Evolutionary conservation across 2,113 vertebrate species (phyloP), one percentile per base, ranked within the genome.

Genomic region (Odontophorus gujanensis): DNA sequence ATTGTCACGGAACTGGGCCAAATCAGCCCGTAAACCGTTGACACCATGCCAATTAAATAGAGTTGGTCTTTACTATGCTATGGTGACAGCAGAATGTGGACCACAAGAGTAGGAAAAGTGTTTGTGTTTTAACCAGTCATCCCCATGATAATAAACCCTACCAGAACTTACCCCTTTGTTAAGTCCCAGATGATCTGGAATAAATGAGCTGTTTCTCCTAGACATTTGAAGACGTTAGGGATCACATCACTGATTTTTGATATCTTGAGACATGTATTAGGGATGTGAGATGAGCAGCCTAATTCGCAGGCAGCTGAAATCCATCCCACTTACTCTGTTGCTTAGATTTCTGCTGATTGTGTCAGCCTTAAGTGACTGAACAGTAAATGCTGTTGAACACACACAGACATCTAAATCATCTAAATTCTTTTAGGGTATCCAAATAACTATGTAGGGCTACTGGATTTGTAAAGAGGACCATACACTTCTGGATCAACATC

Each of bases 301-400:
- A 6, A 45, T 68, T 87, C 24, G 62, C 53, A 82, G 47, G 34
- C 22, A 22, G 21, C 26, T 57, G 34, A 82, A 82, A 67, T 22
- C 16, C 17, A 57, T 48, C 42, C 73, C 32, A 38, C 7, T 38
- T 10, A 30, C 62, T n/a, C 9, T n/a, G 14, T 45, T 61, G 34
- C 7, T 6, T n/a, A 28, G 7, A 43, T 25, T 26, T 67, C 24
- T 62, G 9, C 14, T 69, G 43, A 11, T 13, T 50, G 0, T 32
- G 38, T 5, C 0, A 0, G 34, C 2, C 20, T 50, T 7, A 51
- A 51, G 50, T 51, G 13, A 26, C 30, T 67, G 57, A 38, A 28
- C 28, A 7, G 14, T 81, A 14, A 55, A 55, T 19, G 7, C 16
- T 38, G 28, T 34, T 34, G 59, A 13, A 45, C 7, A 19, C 1